Base-by-base conservation (phyloP, 1,140 invertebrate genomes). In the Sitophilus oryzae region DNA sequence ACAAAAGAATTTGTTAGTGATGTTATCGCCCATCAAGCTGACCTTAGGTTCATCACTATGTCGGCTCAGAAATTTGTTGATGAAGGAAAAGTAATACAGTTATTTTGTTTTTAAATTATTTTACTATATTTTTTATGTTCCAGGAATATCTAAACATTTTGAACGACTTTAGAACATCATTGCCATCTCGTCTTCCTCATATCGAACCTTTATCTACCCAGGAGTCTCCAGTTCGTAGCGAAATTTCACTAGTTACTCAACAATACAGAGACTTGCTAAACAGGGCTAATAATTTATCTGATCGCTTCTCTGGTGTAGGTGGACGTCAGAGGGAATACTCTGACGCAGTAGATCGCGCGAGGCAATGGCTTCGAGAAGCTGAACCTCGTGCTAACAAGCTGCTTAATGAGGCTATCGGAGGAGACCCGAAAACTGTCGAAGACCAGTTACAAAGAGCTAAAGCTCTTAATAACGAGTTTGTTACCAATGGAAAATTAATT, bases 41-140 rank as follows among this genome's bases (percentile, higher is more conserved):
- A 97, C 74, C 74, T 96, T 1, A 77, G 93, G 19, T 96, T 95
- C 69, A 92, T 96, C 51, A 93, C 91, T 1, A 94, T 96, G 86
- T 84, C 90, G 0, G 91, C 90, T 0, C 91, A 96, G 74, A 95
- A 95, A 72, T 96, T 95, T 71, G 82, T 93, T 30, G 91, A 95
- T 65, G 91, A 96, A 71, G 90, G 89, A 65, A 93, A 92, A 73
- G 83, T 84, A 69, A 52, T 35, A 30, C 41, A 9, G 15, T 4
- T 14, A n/a, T 48, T 49, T 30, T 23, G 4, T 11, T 15, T 34
- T 11, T n/a, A 49, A 37, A 10, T 9, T 20, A 25, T 44, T 11
- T 44, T 44, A 23, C 0, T n/a, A 21, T 43, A 4, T 41, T 16
- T 45, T 3, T 22, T 50, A 9, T 56, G 14, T 44, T 53, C 9